A percentile compares a stretch with the other conserved stretches of the same genome.
Evolutionary conservation across 2,888 invertebrate genomes (phyloP).

Genomic region (Macroteleia sp.): DNA sequence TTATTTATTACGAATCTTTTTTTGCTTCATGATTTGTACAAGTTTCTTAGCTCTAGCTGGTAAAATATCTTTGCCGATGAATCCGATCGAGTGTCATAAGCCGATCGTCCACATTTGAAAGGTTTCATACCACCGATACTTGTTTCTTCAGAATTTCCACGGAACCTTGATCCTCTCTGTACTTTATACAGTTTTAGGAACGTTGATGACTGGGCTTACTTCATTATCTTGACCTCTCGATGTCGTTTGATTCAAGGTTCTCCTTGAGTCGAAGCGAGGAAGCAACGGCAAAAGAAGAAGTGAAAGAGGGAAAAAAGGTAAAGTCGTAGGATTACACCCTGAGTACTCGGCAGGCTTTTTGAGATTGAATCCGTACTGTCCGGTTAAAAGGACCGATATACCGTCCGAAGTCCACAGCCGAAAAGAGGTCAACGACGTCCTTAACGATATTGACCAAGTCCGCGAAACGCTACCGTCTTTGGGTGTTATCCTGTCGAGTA

Average conservation of each 20-base stretch:
- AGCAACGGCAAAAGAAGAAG: constrained; percentile 16
- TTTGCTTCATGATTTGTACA: neutral
- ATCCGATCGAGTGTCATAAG: constrained; percentile 58
- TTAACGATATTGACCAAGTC: constrained; percentile 79
- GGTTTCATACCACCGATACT: constrained; percentile 43
- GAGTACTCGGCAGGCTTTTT: constrained; percentile 63
- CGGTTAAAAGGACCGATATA: constrained; percentile 69
- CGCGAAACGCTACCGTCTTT: constrained; percentile 64
- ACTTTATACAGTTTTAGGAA: constrained; percentile 33
- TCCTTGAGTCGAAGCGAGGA: neutral
- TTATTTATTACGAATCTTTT: too few relatives aligned
- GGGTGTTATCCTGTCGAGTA: constrained; percentile 56
- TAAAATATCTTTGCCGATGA: constrained; percentile 22
- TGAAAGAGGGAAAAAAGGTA: constrained; percentile 8
- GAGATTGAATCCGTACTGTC: constrained; percentile 75
- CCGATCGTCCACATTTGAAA: constrained; percentile 46
- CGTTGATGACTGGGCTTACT: constrained; percentile 37
- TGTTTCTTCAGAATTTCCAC: constrained; percentile 19
- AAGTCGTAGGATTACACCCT: constrained; percentile 45
- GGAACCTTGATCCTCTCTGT: neutral
- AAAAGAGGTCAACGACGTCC: constrained; percentile 81
- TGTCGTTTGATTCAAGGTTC: constrained; percentile 27
- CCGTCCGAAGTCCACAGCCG: constrained; percentile 67
- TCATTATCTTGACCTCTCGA: constrained; percentile 30
- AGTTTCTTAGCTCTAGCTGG: neutral